A percentile compares a stretch with the other conserved stretches of the same genome.
Conservation (phyloP, 2,113 vertebrate genomes). For the Glaucomys volans region DNA sequence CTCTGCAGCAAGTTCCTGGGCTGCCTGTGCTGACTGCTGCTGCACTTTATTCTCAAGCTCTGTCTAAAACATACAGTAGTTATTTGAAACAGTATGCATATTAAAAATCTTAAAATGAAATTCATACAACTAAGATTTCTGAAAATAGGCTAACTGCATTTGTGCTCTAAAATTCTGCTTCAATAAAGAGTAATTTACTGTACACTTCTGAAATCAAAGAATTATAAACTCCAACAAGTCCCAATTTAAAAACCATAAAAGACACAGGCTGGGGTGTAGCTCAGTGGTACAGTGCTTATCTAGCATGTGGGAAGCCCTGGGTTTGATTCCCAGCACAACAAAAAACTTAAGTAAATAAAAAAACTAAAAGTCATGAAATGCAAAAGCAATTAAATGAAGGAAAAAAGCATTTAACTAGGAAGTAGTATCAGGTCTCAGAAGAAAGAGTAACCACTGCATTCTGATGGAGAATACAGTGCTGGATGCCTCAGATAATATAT, state of each 20-base stretch:
- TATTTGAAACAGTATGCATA: constrained; percentile 40
- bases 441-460: not conserved
- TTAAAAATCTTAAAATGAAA: constrained; percentile 35
- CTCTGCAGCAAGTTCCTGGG: constrained; percentile 89
- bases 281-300: too few species aligned
- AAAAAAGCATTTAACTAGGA: not conserved
- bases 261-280: too few species aligned
- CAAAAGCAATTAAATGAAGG: not conserved
- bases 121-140: not conserved
- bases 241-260: not conserved
- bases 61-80: constrained; percentile 86
- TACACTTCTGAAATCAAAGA: constrained; percentile 33
- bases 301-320: not conserved
- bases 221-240: constrained; percentile 1
- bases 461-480: not conserved
- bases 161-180: not conserved
- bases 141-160: not conserved
- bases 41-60: constrained; percentile 91
- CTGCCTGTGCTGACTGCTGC: constrained; percentile 87
- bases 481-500: not conserved
- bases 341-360: not conserved
- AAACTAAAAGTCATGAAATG: constrained; percentile 20
- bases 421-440: not conserved
- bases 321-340: not conserved
- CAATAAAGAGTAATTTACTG: not conserved